Base-by-base conservation (phyloP, 2,113 vertebrate species). In the Ceyx cyanopectus region DNA sequence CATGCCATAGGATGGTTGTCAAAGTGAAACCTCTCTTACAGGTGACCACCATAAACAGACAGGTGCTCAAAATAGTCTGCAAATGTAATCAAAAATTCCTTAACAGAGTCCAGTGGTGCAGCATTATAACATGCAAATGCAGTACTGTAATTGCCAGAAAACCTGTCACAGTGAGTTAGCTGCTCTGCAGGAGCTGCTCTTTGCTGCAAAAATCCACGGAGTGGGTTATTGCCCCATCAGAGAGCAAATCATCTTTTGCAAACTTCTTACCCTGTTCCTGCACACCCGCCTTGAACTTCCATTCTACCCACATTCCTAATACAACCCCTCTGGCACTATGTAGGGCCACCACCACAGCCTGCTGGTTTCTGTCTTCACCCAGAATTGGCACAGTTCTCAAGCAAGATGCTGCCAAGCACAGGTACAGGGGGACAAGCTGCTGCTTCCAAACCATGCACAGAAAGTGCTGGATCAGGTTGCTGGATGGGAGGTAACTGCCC, bases 101-200 rank as follows among this genome's bases (percentile, higher is more conserved):
- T 75, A 21, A 79, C 74, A 75, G 84, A 81, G 62, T 87, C 74
- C 87, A 81, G 29, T 1, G 0, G 8, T 51, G 32, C 40, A 84
- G 40, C 18, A 30, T 37, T 81, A 21, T 22, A 85, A 82, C 54
- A 85, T 61, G 74, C 81, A 93, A 93, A 92, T 91, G 41, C 2
- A 65, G 58, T 4, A 8, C 37, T 79, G 26, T 30, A 89, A 85
- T 76, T 91, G 68, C 30, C 40, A 10, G 34, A 54, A 50, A 80
- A 45, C 40, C 7, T 83, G 21, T 16, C 14, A 48, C 53, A 48
- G 26, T 15, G 32, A 46, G 45, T 51, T 68, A 51, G 23, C 29
- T 81, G n/a, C 23, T 87, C 34, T 82, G n/a, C 46, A 69, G 56
- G 63, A 73, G 7, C 45, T 61, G 17, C 18, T 66, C 4, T 43